phyloP scores from a whole-genome alignment of 1,140 invertebrate genomes.

The Sinella curviseta region DNA sequence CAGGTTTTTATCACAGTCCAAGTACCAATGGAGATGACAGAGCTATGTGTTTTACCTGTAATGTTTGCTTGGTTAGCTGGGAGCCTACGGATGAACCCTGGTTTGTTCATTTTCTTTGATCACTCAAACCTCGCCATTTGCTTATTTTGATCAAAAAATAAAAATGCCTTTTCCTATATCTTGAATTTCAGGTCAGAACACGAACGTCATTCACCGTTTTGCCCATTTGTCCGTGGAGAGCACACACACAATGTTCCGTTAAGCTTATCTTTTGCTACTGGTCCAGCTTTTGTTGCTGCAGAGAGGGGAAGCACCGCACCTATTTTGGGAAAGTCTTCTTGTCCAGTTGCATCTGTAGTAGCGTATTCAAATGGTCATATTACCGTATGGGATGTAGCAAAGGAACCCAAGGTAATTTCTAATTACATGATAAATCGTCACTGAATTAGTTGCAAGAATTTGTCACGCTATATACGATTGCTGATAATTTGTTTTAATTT shows the following conservation, averaged over 20 bases:
- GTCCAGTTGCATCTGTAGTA: slow-evolving; percentile 62
- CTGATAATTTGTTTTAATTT: not conserved
- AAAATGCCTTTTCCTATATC: slow-evolving; percentile 13
- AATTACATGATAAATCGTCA: no score
- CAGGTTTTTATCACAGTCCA: slow-evolving; percentile 92
- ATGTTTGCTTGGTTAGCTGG: slow-evolving; percentile 90
- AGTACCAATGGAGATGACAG: slow-evolving; percentile 83
- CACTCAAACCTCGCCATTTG: not conserved
- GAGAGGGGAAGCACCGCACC: slow-evolving; percentile 64
- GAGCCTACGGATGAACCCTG: slow-evolving; percentile 92
- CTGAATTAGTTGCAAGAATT: slow-evolving; percentile 24
- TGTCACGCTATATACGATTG: slow-evolving; percentile 40
- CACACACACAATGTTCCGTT: slow-evolving; percentile 95
- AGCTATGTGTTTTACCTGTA: slow-evolving; percentile 93
- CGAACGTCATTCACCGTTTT: slow-evolving; percentile 86
- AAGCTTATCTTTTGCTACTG: slow-evolving; percentile 81
- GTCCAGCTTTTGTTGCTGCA: slow-evolving; percentile 67
- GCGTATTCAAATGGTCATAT: slow-evolving; percentile 63
- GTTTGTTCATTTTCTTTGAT: slow-evolving; percentile 53
- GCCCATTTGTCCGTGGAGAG: slow-evolving; percentile 89
- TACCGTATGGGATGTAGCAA: slow-evolving; percentile 72
- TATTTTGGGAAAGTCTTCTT: slow-evolving; percentile 70
- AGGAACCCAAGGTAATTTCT: slow-evolving; percentile 66
- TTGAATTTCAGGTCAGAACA: slow-evolving; percentile 80
- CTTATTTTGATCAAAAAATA: not conserved